Base-by-base conservation (phyloP, 1,140 invertebrate species). In the Drosophila nigrodunni region DNA sequence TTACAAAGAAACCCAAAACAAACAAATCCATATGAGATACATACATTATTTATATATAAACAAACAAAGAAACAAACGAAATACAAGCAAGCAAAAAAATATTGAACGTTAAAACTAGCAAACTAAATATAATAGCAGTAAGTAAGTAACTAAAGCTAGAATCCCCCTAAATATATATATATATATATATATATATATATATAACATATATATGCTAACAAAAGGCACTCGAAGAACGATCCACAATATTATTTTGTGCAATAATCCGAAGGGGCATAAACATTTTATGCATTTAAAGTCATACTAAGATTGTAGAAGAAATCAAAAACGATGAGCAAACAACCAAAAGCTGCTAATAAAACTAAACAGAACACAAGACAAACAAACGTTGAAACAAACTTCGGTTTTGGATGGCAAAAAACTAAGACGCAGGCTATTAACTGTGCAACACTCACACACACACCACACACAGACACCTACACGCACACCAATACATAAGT, bases 281-380 rank as follows among this genome's bases (percentile, higher is more conserved):
- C 58, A 82, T 81, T 80, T 82, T 86, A 78, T 83, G 85, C 80
- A 88, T 89, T 88, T 83, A 88, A 87, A 80, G 79, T 82, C 75
- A 82, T 64, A 77, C 66, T 69, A 82, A 76, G 67, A 80, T 77
- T 91, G 86, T 89, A 90, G 89, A 85, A 90, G 82, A 85, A 87
- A 91, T 85, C 81, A 86, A 91, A 30, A 83, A 87, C 61, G 82
- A 92, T 88, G 87, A 91, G 87, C 90, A 91, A 88, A 89, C 75
- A 91, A 83, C 83, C 87, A 92, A 91, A 91, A 91, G 74, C 82
- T 80, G 80, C 85, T 81, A 80, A 78, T 58, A 87, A 87, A 81
- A 74, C 68, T 79, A 77, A 82, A 41, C 50, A 85, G 70, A 75
- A 61, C 34, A 71, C 72, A 80, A 80, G 52, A 64, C 44, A 72